phyloP scores from a whole-genome alignment of 2,113 vertebrate genomes.

The Anoura caudifer region DNA sequence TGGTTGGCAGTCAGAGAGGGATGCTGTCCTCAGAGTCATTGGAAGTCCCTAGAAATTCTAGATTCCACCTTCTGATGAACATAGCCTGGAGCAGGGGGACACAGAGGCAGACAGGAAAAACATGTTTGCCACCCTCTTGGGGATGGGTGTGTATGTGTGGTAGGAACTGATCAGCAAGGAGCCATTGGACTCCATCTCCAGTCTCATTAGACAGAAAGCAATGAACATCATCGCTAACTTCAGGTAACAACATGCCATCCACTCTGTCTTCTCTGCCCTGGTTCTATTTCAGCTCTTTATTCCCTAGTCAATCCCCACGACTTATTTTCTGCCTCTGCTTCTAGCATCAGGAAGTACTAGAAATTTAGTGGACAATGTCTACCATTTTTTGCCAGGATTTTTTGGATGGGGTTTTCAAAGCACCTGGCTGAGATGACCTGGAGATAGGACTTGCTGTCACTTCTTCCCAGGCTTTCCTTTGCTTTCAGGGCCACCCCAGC shows the following conservation, averaged over 20 bases:
- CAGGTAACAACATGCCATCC: not conserved
- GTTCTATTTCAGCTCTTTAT: not conserved
- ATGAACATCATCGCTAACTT: conserved; percentile 17
- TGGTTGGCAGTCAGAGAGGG: too few relatives aligned
- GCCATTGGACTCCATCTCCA: conserved; percentile 26
- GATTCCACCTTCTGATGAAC: not conserved
- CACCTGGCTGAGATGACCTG: not conserved
- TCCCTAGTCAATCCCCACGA: not conserved
- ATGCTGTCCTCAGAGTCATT: too few relatives aligned
- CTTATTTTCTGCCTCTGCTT: not conserved
- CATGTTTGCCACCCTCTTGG: not conserved
- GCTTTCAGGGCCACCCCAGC: not conserved
- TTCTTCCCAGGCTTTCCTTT: not conserved
- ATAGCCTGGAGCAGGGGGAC: not conserved
- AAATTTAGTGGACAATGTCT: not conserved
- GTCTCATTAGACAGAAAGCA: conserved; percentile 10
- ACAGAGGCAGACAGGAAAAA: not conserved
- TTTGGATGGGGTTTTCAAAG: not conserved
- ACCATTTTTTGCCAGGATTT: not conserved
- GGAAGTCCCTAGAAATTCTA: not conserved
- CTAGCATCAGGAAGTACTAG: not conserved
- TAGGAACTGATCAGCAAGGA: conserved; percentile 37
- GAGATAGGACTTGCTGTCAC: not conserved
- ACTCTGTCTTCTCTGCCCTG: not conserved
- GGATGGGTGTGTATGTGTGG: not conserved